Evolutionary conservation across 92 coral and sea anemone genomes (phyloP).

Genomic region (Parazoanthus atlanticus): DNA sequence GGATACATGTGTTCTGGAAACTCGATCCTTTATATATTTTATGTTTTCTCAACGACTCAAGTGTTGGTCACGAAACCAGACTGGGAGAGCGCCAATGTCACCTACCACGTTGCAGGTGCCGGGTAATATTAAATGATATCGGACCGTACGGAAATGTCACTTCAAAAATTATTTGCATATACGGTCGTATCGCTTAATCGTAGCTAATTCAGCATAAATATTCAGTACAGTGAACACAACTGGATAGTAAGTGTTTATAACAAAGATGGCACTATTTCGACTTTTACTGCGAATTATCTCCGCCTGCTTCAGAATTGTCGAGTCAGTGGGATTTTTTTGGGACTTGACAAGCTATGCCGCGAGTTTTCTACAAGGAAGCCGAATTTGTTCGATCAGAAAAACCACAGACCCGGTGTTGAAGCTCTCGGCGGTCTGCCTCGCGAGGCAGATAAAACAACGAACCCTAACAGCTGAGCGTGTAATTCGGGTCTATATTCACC

Average conservation of each 20-base stretch:
- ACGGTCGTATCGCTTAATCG: neutral
- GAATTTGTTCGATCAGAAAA: slow-evolving; percentile 42
- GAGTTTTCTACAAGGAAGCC: slow-evolving; percentile 59
- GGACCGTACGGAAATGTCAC: no score
- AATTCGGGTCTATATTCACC: slow-evolving; percentile 55
- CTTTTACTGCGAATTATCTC: slow-evolving; percentile 53
- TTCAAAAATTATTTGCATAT: neutral
- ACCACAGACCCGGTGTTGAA: slow-evolving; percentile 56
- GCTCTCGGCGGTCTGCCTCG: slow-evolving; percentile 58
- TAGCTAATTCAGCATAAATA: no score
- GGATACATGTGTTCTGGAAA: no score
- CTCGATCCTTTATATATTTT: no score
- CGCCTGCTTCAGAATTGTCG: slow-evolving; percentile 49
- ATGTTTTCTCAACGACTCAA: no score
- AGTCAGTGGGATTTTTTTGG: slow-evolving; percentile 65
- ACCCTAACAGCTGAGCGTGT: slow-evolving; percentile 53
- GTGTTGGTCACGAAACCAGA: no score
- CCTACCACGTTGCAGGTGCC: no score
- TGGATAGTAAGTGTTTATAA: neutral
- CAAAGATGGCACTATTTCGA: slow-evolving; percentile 60
- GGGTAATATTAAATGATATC: no score
- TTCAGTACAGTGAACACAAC: no score
- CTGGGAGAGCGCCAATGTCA: no score
- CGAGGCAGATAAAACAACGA: slow-evolving; percentile 60
- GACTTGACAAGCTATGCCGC: slow-evolving; percentile 52